phyloP scores from a whole-genome alignment of 2,113 vertebrate species.

The Nicator chloris region DNA sequence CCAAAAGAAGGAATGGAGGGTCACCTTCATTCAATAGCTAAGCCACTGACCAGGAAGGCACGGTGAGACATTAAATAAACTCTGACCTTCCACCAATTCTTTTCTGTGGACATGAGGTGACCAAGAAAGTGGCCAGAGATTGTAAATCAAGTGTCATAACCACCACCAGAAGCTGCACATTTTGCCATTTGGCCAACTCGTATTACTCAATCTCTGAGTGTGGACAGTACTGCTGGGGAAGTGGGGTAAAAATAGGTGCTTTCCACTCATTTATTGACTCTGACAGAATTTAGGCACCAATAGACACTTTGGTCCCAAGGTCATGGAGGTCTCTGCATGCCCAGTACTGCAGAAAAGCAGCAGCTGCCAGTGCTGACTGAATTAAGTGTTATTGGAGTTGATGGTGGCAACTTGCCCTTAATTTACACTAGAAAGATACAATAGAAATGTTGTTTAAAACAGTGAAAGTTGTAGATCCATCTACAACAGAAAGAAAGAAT shows the following conservation, averaged over 20 bases:
- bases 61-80: neutral
- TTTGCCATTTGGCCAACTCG: fast-evolving
- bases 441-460: neutral
- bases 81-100: neutral
- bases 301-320: neutral
- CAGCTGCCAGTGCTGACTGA: neutral
- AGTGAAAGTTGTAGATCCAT: neutral
- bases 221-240: neutral
- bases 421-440: neutral
- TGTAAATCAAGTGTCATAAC: neutral
- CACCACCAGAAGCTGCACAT: neutral
- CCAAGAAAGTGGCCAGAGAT: neutral
- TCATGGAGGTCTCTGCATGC: neutral
- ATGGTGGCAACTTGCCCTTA: neutral
- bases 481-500: neutral
- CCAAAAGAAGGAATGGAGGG: neutral
- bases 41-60: neutral
- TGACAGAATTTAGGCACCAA: neutral
- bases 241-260: neutral
- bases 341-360: neutral
- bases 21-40: neutral
- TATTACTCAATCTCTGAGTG: neutral
- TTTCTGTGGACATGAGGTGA: neutral
- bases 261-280: neutral
- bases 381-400: neutral